These are phyloP conservation scores for Chamaedrilus cognettii DNA, from an alignment of 2,888 invertebrate genomes.

Conservation along the genomic window DNA sequence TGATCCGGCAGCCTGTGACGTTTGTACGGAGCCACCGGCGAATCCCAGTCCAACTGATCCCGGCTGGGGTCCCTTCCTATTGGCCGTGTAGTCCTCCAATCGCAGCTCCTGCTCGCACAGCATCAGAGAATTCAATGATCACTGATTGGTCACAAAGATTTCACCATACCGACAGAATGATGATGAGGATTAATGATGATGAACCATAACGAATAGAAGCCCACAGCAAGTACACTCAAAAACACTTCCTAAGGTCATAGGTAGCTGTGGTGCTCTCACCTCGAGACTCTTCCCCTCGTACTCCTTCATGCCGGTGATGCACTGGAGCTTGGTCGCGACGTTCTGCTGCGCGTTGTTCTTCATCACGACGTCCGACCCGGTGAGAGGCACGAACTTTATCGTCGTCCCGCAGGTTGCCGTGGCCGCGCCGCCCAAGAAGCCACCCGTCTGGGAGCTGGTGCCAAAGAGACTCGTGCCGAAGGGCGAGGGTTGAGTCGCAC, in stretches of 20 bases:
- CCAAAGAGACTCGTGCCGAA: slow-evolving; percentile 8
- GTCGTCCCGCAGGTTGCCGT: too few species aligned
- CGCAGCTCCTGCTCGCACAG: slow-evolving; percentile 71
- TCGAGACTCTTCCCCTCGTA: slow-evolving; percentile 94
- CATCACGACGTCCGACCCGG: slow-evolving; percentile 74
- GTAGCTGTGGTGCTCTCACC: slow-evolving; percentile 53
- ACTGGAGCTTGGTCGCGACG: slow-evolving; percentile 92
- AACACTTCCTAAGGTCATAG: too few species aligned
- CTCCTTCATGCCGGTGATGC: slow-evolving; percentile 98
- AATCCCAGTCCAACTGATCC: slow-evolving; percentile 55
- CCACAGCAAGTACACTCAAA: too few species aligned
- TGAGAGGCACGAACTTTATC: slow-evolving; percentile 83
- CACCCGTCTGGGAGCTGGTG: slow-evolving; percentile 8
- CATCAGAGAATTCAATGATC: too few species aligned
- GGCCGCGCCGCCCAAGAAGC: too few species aligned
- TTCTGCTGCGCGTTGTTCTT: slow-evolving; percentile 79
- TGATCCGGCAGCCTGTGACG: slow-evolving; percentile 27
- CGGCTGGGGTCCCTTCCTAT: slow-evolving; percentile 68
- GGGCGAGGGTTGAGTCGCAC: slow-evolving; percentile 4
- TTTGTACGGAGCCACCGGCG: slow-evolving; percentile 31
- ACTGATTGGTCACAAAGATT: too few species aligned
- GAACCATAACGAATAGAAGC: too few species aligned
- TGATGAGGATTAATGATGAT: too few species aligned
- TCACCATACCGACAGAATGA: too few species aligned
- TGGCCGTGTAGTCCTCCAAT: slow-evolving; percentile 88